Evolutionary conservation across 2,113 vertebrate genomes (phyloP).

Genomic region (Thamnophis sirtalis): DNA sequence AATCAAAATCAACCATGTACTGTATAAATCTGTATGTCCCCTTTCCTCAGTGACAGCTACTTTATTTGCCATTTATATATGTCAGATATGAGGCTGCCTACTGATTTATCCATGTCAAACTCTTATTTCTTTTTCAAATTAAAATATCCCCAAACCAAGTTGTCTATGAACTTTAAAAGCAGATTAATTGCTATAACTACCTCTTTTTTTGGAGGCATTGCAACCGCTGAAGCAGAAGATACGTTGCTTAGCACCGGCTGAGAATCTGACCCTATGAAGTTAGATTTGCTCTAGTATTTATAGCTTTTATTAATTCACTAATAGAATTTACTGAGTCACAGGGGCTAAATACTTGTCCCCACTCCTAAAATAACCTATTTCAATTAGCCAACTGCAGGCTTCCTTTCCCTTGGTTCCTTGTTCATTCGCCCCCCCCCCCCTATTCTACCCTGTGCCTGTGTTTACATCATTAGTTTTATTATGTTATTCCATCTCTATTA

Average conservation of each 20-base stretch:
- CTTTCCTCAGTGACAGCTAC: conserved; percentile 1
- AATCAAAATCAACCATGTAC: conserved; percentile 55
- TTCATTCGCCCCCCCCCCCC: background rate
- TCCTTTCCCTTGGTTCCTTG: background rate
- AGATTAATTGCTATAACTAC: background rate
- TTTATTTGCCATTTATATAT: conserved; percentile 42
- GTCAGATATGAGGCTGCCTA: conserved; percentile 7
- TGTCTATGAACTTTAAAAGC: background rate
- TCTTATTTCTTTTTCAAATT: background rate
- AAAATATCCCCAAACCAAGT: background rate
- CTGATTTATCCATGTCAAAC: background rate
- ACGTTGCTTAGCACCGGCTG: background rate
- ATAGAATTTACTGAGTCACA: background rate
- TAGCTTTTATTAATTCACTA: background rate
- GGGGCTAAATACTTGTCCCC: background rate
- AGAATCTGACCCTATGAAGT: conserved; percentile 1
- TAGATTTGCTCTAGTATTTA: background rate
- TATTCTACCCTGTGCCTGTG: background rate
- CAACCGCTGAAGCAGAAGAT: background rate
- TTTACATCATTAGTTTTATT: background rate
- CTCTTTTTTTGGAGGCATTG: background rate
- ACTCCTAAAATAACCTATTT: conserved; percentile 7
- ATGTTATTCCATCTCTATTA: background rate
- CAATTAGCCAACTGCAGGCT: background rate
- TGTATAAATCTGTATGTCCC: conserved; percentile 40